These are phyloP conservation scores for Cotesia glomerata DNA, from an alignment of 1,140 invertebrate species.

Conservation along the genomic window DNA sequence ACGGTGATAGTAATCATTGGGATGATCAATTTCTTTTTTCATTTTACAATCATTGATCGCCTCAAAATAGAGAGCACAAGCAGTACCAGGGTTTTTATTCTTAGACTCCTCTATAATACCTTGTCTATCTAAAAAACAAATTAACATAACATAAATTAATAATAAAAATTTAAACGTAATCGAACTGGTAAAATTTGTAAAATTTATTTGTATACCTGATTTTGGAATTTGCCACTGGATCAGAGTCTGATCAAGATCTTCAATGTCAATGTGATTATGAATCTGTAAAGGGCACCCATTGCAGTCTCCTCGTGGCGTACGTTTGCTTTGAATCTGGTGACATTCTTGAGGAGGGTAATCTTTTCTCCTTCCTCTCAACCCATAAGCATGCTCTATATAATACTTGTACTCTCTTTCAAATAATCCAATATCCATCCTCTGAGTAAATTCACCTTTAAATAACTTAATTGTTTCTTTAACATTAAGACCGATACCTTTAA, in stretches of 20 bases:
- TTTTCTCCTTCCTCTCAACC: not conserved
- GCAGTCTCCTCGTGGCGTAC: not conserved
- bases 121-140: not conserved
- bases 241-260: not conserved
- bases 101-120: not conserved
- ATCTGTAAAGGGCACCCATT: not conserved
- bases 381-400: slow-evolving; percentile 13
- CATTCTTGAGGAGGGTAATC: not conserved
- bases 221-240: not conserved
- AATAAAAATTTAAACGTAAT: no score
- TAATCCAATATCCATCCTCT: not conserved
- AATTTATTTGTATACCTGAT: not conserved
- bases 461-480: not conserved
- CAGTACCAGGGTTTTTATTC: not conserved
- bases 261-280: not conserved
- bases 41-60: not conserved
- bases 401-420: slow-evolving; percentile 14
- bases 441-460: not conserved
- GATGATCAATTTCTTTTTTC: not conserved
- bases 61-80: not conserved
- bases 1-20: not conserved
- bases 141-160: not conserved
- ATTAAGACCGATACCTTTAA: no score
- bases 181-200: not conserved
- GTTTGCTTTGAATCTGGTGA: not conserved